Evolutionary conservation across 1,140 invertebrate species (phyloP).

Genomic region (Panulirus ornatus): DNA sequence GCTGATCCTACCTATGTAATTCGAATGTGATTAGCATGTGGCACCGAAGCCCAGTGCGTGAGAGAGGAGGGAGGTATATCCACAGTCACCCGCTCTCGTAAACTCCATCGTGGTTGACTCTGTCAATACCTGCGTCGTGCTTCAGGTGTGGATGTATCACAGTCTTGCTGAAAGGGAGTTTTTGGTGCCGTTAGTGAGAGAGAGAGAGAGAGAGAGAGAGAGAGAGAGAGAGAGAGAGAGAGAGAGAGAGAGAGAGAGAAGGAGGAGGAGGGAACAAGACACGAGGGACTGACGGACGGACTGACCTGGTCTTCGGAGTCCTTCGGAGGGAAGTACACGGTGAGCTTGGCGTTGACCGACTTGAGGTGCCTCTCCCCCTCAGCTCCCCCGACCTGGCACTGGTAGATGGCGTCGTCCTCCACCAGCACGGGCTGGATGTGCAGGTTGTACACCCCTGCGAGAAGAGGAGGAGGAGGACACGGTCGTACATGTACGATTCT

Average conservation of each 20-base stretch:
- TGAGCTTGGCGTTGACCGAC: constrained; percentile 64
- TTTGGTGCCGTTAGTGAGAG: no score
- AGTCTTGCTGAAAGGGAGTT: no score
- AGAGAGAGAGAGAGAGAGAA: neutral
- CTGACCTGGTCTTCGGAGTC: constrained; percentile 52
- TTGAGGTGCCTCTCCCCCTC: constrained; percentile 56
- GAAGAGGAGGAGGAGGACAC: no score
- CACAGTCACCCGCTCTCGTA: no score
- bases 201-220: neutral
- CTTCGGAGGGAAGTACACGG: constrained; percentile 74
- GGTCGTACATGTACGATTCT: no score
- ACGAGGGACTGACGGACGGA: neutral
- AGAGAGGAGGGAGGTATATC: no score
- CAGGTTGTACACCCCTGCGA: constrained; percentile 79
- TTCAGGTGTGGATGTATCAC: no score
- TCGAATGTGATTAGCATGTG: no score
- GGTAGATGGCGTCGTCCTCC: constrained; percentile 80
- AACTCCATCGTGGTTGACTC: no score
- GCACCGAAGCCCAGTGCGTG: no score
- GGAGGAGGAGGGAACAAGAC: neutral
- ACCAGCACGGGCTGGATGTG: constrained; percentile 79
- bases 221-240: neutral
- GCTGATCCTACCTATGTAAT: no score
- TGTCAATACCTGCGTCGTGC: no score
- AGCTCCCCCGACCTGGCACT: constrained; percentile 80